Conservation (phyloP, 2,797 vertebrate species). For the Naso thynnoides region DNA sequence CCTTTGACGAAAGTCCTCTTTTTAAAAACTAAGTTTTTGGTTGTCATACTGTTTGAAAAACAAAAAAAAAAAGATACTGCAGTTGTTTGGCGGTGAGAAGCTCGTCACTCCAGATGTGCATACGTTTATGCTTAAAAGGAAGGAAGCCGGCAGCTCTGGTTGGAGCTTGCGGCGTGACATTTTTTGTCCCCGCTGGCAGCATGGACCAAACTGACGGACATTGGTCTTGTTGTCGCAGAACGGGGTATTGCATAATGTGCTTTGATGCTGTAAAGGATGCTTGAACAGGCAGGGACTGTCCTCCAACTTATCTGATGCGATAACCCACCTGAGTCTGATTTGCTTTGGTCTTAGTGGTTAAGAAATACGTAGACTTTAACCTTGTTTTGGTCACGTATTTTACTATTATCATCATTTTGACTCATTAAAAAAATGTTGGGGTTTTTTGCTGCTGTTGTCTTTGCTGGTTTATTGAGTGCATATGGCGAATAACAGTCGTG, state of each 20-base stretch:
- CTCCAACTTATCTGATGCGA: neutral
- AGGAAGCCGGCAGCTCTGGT: neutral
- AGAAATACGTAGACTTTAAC: neutral
- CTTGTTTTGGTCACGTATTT: neutral
- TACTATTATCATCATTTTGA: neutral
- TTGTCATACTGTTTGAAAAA: too few relatives aligned
- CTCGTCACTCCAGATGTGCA: neutral
- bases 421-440: too few relatives aligned
- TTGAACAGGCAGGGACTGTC: neutral
- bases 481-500: too few relatives aligned
- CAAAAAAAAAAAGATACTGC: neutral
- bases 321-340: neutral
- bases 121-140: neutral
- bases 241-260: slow-evolving; percentile 55
- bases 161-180: neutral
- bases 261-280: slow-evolving; percentile 33
- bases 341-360: neutral
- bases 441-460: neutral
- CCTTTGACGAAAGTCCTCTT: neutral
- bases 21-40: neutral
- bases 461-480: neutral
- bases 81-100: accelerated
- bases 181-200: neutral
- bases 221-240: slow-evolving; percentile 13
- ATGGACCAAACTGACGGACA: slow-evolving; percentile 13